Conservation (phyloP, 2,113 vertebrate genomes). For the Petrocephalus zakoni region DNA sequence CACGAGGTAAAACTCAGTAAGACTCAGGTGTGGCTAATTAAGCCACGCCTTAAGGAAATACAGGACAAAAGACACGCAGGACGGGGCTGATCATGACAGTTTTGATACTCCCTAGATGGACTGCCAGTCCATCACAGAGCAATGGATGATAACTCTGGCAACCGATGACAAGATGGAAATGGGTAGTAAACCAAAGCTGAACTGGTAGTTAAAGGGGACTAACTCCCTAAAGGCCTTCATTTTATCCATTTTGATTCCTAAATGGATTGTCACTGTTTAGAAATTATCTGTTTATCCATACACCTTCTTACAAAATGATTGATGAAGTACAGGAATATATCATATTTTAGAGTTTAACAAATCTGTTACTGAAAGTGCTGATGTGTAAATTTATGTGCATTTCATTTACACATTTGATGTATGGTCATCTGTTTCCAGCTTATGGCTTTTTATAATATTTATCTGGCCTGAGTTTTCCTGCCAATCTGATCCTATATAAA, state of each 20-base stretch:
- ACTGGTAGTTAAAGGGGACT: neutral
- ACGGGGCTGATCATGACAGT: too few species aligned
- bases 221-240: neutral
- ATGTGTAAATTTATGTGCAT: neutral
- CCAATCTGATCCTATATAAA: neutral
- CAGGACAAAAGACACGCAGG: too few species aligned
- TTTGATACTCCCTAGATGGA: neutral
- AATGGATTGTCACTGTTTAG: neutral
- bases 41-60: too few species aligned
- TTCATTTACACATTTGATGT: neutral
- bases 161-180: neutral
- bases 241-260: neutral
- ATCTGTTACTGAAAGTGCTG: neutral
- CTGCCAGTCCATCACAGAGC: neutral
- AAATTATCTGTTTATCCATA: neutral
- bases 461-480: neutral
- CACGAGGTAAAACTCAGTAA: too few species aligned
- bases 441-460: neutral
- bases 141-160: neutral
- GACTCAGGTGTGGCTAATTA: too few species aligned
- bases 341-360: neutral
- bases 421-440: neutral
- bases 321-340: neutral
- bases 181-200: neutral
- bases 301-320: neutral